Evolutionary conservation across 2,888 invertebrate species (phyloP).

Genomic region (Protophormia terraenovae): DNA sequence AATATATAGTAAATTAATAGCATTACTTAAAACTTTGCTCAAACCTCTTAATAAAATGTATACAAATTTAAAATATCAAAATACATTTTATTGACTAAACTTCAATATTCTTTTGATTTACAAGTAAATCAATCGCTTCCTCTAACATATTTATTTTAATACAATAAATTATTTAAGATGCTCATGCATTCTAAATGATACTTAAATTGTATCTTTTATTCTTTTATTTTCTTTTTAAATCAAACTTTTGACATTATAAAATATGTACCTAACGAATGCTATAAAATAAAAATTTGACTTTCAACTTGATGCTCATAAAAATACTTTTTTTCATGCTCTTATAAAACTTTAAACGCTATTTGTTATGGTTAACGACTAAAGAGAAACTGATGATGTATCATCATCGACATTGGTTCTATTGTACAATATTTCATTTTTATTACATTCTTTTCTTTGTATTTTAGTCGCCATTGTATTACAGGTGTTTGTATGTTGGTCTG

Average conservation of each 20-base stretch:
- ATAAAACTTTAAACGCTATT: neutral
- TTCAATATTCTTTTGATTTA: too few relatives aligned
- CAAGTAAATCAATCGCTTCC: neutral
- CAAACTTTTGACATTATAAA: neutral
- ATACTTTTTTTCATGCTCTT: neutral
- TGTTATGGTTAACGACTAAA: neutral
- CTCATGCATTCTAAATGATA: neutral
- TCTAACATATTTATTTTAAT: neutral
- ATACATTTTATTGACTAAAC: too few relatives aligned
- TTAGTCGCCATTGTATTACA: neutral
- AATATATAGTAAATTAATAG: too few relatives aligned
- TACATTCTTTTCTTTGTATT: neutral
- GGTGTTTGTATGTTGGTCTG: neutral
- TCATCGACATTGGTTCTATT: neutral
- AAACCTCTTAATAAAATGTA: too few relatives aligned
- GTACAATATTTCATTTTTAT: neutral
- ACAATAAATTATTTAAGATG: neutral
- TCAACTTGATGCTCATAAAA: slow-evolving; percentile 7
- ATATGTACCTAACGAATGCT: neutral
- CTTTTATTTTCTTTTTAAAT: neutral
- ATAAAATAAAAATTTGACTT: slow-evolving; percentile 15
- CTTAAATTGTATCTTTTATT: neutral
- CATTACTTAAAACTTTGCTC: too few relatives aligned
- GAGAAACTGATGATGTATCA: neutral
- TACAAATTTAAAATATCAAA: too few relatives aligned